Base-by-base conservation (phyloP, 2,888 invertebrate genomes). In the Drosophila nigricruria region DNA sequence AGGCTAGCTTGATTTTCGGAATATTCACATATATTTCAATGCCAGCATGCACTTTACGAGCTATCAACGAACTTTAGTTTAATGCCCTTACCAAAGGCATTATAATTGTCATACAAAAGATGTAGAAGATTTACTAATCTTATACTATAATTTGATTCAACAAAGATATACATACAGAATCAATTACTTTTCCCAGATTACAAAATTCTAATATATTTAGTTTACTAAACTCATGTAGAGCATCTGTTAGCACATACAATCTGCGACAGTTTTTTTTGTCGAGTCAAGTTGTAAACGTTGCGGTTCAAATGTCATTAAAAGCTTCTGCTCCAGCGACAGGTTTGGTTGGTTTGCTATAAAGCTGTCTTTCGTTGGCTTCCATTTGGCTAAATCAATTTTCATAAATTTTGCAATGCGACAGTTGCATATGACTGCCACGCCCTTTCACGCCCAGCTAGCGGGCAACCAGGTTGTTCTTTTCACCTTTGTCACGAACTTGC, bases 361-460 rank as follows among this genome's bases (percentile, higher is more conserved):
- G 85, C 75, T 87, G 85, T 87, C 80, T 88, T 80, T 72, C 66
- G 49, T 65, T 30, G 27, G 25, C 70, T 74, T 52, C 67, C 74
- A 72, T 82, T 80, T 73, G 57, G 63, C 68, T 66, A 88, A 88
- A 88, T 84, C 84, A 84, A 84, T 84, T 84, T 88, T 84, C 86
- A 88, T 88, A 84, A 86, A 88, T 84, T 79, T 86, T 70, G 67
- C 67, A 86, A 40, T 50, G 82, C 82, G 77, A 69, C 86, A 84
- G 86, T 86, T 88, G 83, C 88, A 83, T 88, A 69, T 85, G 82
- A 88, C 88, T 88, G 72, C 45, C 68, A 73, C 57, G 52, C 64
- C 74, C 23, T 20, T 0, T 1, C 9, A 1, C 14, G 36, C 27
- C 16, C 47, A 6, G 43, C 38, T 27, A 18, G 25, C 18, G 20